A percentile compares a stretch with the other conserved stretches of the same genome.
phyloP scores from a whole-genome alignment of 2,113 vertebrate species.

The Empidonax traillii region DNA sequence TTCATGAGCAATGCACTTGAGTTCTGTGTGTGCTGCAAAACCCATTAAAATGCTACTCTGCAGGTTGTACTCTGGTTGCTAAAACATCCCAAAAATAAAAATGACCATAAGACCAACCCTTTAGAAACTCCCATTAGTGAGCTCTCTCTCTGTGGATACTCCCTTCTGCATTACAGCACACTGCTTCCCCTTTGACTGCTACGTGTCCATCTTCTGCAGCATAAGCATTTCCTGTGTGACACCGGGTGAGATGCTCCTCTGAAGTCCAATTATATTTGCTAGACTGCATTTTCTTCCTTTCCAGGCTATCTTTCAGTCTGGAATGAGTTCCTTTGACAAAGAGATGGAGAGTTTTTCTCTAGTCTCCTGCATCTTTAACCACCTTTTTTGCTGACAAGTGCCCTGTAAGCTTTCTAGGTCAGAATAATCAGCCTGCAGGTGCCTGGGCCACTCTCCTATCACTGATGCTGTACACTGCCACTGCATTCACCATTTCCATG shows the following conservation, averaged over 20 bases:
- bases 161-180: neutral
- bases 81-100: neutral
- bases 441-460: neutral
- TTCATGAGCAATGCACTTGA: neutral
- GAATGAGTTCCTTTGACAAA: neutral
- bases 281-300: neutral
- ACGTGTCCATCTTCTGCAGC: rapidly evolving
- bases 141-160: neutral
- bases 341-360: neutral
- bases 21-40: neutral
- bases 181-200: neutral
- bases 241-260: neutral
- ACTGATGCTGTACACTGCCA: neutral
- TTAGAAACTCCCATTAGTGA: neutral
- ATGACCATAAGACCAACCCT: neutral
- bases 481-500: rapidly evolving
- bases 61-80: neutral
- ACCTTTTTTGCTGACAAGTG: neutral
- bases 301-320: neutral
- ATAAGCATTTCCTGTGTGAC: neutral
- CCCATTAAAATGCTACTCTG: neutral
- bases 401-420: neutral
- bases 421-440: rapidly evolving
- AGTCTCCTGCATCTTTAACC: neutral
- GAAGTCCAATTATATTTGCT: neutral